These are phyloP conservation scores for Cylindroiulus punctatus DNA, from an alignment of 2,888 invertebrate species.

Conservation along the genomic window DNA sequence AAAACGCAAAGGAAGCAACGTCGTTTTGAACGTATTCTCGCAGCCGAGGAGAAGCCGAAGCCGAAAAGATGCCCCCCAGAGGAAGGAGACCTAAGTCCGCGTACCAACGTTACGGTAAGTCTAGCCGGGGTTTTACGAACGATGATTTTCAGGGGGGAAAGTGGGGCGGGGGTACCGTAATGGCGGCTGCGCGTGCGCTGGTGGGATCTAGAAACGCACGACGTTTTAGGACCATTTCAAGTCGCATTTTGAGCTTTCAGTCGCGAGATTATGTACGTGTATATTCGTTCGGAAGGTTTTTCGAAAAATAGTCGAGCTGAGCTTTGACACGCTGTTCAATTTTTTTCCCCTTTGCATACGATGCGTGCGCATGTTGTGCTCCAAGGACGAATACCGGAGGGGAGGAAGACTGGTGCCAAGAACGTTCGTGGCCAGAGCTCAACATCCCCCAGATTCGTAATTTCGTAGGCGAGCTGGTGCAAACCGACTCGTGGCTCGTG, in stretches of 20 bases:
- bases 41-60: not conserved
- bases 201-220: not conserved
- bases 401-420: constrained; percentile 10
- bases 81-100: not conserved
- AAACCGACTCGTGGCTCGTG: no score
- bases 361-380: not conserved
- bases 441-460: not conserved
- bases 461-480: no score
- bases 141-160: not conserved
- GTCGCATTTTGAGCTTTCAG: not conserved
- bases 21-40: not conserved
- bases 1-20: not conserved
- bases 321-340: constrained; percentile 13
- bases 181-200: constrained; percentile 39
- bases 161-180: not conserved
- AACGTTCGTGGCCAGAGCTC: not conserved
- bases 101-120: not conserved
- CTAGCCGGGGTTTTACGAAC: not conserved
- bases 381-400: constrained; percentile 26
- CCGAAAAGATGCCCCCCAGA: not conserved
- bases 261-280: no score
- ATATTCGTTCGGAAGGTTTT: not conserved
- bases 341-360: not conserved
- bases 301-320: not conserved
- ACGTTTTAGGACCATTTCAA: not conserved